These are phyloP conservation scores for Aix galericulata DNA, from an alignment of 2,113 vertebrate species.

Conservation along the genomic window DNA sequence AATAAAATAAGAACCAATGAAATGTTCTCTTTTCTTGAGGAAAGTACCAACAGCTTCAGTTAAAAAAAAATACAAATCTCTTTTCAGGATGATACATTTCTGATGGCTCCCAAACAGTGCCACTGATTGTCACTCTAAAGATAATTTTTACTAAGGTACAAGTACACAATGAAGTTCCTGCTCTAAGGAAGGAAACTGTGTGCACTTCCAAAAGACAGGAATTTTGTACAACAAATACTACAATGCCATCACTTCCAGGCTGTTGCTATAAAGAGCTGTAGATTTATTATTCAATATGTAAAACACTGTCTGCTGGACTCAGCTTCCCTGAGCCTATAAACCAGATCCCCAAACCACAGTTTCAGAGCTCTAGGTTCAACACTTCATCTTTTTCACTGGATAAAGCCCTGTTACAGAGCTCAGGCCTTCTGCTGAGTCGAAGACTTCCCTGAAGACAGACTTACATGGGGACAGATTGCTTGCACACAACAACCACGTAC, in stretches of 20 bases:
- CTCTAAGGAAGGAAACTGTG: background rate
- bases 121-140: background rate
- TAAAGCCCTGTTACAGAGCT: background rate
- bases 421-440: background rate
- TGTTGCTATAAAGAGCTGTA: background rate
- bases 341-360: background rate
- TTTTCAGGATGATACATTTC: background rate
- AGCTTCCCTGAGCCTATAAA: background rate
- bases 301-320: background rate
- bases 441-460: background rate
- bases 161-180: background rate
- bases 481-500: background rate
- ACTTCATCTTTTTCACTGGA: background rate
- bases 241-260: background rate
- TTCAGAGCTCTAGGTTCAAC: background rate
- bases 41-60: background rate
- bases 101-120: background rate
- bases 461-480: background rate
- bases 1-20: too few species aligned
- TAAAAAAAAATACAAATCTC: background rate
- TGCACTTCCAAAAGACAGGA: background rate
- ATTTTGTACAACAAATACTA: background rate
- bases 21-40: background rate
- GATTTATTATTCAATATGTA: background rate
- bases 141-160: background rate